A percentile compares a stretch with the other conserved stretches of the same genome.
These are phyloP conservation scores for Caranx melampygus DNA, from an alignment of 2,113 vertebrate species.

Conservation along the genomic window DNA sequence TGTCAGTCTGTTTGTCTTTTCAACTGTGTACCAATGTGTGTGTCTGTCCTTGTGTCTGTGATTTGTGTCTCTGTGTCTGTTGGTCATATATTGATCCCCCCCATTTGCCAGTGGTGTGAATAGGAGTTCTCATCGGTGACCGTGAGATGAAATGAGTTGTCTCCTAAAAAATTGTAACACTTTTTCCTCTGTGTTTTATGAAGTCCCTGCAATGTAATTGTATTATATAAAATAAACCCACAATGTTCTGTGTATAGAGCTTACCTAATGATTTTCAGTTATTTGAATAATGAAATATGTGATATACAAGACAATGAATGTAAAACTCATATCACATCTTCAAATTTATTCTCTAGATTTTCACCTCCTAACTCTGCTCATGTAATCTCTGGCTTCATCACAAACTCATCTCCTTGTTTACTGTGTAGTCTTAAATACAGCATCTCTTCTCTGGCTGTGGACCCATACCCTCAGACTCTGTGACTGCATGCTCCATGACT, in stretches of 20 bases:
- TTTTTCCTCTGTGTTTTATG: no score
- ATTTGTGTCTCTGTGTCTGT: not conserved
- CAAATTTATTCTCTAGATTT: not conserved
- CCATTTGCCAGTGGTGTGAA: no score
- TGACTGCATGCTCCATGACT: not conserved
- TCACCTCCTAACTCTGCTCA: not conserved
- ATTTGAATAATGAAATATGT: not conserved
- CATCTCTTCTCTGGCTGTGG: not conserved
- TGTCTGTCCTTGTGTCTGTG: not conserved
- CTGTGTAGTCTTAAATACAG: no score
- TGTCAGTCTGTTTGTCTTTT: no score
- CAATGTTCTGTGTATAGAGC: not conserved
- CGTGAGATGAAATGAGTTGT: not conserved
- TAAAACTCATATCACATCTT: not conserved
- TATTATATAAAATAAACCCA: not conserved
- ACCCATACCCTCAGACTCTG: not conserved
- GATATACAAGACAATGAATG: not conserved
- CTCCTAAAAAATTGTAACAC: not conserved
- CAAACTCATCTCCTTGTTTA: not conserved
- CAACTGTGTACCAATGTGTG: not conserved
- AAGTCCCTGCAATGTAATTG: no score
- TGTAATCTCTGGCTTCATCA: not conserved
- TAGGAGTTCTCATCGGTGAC: not conserved
- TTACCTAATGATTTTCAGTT: not conserved
- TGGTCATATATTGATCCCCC: no score